Evolutionary conservation across 1,140 invertebrate species (phyloP), one percentile per base, ranked within the genome.

Genomic region (Archivesica marissinica): DNA sequence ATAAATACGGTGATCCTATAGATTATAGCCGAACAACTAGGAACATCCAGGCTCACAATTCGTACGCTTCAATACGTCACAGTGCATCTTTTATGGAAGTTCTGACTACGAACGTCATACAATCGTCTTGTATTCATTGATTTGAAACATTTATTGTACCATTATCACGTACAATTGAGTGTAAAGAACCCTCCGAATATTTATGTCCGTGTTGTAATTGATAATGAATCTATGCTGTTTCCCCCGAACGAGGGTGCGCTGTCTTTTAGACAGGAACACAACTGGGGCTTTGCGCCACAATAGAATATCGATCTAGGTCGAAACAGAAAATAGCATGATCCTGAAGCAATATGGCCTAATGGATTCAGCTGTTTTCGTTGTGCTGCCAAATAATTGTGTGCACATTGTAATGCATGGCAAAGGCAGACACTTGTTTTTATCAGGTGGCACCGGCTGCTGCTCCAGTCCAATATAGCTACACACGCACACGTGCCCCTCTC

Each of bases 161-260:
- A 81, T 81, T 72, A 81, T 72, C 79, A 54, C 64, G 54, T 54
- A 20, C 79, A 81, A 81, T 81, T 81, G 79, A 47, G 79, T 81
- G 79, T 81, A 72, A 81, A 81, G 64, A 72, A 39, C 64, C 79
- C 44, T 50, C 39, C 79, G 44, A 72, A 56, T 83, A 52, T 83
- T 83, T 83, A 74, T 83, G 68, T 75, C 15, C 23, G 28, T 9
- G 20, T 39, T 39, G 80, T 83, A 74, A 83, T 83, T 83, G 80
- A 83, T 83, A 83, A 83, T 83, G 70, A 70, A 64, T 83, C 54
- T 83, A 75, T 75, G n/a, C n/a, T n/a, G 80, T 54, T 61, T 75
- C 61, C 68, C 80, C 54, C 56, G 20, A 39, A 41, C 56, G 80
- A 50, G 23, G 6, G 23, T 30, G 30, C 17, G 25, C 39, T 9